Evolutionary conservation across 2,888 invertebrate genomes (phyloP), one percentile per base, ranked within the genome.

Genomic region (Lasioglossum malachurum): DNA sequence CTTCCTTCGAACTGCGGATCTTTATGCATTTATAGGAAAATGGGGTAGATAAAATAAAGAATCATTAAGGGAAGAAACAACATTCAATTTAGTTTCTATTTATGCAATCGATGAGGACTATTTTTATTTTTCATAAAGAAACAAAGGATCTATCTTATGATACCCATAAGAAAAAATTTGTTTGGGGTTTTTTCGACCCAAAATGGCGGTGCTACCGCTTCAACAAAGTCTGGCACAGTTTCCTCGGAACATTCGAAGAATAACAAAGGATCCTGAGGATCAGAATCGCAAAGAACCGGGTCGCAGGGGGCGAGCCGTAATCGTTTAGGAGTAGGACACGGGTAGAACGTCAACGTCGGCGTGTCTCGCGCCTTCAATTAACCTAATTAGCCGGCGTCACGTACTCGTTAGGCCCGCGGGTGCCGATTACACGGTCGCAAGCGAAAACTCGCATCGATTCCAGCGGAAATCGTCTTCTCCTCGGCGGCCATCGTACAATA

Each of bases 351-450:
- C 69, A 84, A 60, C 73, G 78, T 49, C 78, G 75, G 41, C 69
- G 67, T 73, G 86, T 83, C 89, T 89, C 86, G 80, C 86, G 85
- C 82, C 75, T 87, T 90, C 91, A 89, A 92, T 92, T 92, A 92
- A 90, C 90, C 92, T 92, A 91, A 92, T 92, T 92, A 91, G 88
- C 85, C 73, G 72, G 75, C 74, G 87, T 87, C 82, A 82, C 90
- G 87, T 85, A 86, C 89, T 88, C 84, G 87, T 87, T 85, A 84
- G 82, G 80, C 49, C 46, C 69, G 75, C 10, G 53, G 71, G 27
- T 74, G 35, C 46, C 73, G 87, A 75, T 81, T 64, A 75, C 49
- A 69, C 81, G 31, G 46, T 60, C 67, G 60, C 64, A 16, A 31
- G 31, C 64, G 64, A 64, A 53, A 73, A 86, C 80, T 78, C 78